Percentiles rank a stretch among this genome's conserved stretches.
Evolutionary conservation across 37 sponge, comb jelly and placozoan genomes (phyloP).

Genomic region (Eunapius fragilis): DNA sequence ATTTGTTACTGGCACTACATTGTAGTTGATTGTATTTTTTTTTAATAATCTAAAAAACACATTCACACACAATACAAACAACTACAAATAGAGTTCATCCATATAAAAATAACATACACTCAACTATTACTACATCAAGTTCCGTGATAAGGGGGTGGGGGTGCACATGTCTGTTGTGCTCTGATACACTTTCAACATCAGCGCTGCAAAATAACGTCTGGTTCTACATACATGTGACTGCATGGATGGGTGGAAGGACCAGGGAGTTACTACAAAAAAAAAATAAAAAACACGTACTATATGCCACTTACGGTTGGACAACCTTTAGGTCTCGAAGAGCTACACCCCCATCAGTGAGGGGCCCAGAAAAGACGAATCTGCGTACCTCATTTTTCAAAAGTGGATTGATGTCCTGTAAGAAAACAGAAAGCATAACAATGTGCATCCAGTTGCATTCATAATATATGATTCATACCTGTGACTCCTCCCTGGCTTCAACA

Average conservation of each 20-base stretch:
- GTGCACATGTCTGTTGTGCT: background rate
- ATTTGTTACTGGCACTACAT: too few relatives aligned
- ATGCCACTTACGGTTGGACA: background rate
- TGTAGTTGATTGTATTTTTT: too few relatives aligned
- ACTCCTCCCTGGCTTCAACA: background rate
- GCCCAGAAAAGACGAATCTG: background rate
- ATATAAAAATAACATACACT: background rate
- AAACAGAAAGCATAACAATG: background rate
- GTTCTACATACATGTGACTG: background rate
- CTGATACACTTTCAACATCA: background rate
- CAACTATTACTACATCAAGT: too few relatives aligned
- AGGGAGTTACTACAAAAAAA: too few relatives aligned
- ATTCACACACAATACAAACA: too few relatives aligned
- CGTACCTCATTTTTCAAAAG: constrained; percentile 6
- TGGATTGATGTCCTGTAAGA: background rate
- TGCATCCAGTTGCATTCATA: background rate
- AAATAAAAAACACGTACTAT: too few relatives aligned
- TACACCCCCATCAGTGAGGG: background rate
- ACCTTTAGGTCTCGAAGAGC: background rate
- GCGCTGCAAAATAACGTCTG: background rate
- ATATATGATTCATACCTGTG: background rate
- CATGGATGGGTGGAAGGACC: background rate
- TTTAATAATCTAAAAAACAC: too few relatives aligned
- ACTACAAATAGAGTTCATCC: background rate
- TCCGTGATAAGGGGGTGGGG: too few relatives aligned